Evolutionary conservation across 2,113 vertebrate genomes (phyloP).

Genomic region (Origma solitaria): DNA sequence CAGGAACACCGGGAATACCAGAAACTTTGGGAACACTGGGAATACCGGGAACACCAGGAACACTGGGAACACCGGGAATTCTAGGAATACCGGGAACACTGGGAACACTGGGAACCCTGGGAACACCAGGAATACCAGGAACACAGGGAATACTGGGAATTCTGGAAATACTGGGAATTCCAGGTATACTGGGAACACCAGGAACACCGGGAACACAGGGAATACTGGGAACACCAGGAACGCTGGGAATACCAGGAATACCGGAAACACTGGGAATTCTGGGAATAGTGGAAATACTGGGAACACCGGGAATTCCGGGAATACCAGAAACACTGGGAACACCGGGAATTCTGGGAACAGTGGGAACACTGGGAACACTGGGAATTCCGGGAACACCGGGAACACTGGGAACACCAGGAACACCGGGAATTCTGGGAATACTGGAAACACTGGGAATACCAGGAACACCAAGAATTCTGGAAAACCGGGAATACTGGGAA

Average conservation of each 20-base stretch:
- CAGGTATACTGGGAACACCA: no score
- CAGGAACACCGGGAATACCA: rapidly evolving
- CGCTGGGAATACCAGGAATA: neutral
- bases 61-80: neutral
- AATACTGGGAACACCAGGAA: no score
- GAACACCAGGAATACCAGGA: neutral
- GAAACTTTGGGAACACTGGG: rapidly evolving
- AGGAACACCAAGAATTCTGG: no score
- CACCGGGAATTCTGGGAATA: no score
- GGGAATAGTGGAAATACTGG: no score
- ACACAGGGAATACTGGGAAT: neutral
- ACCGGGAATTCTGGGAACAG: no score
- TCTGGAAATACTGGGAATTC: no score
- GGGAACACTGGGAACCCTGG: neutral
- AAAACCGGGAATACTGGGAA: no score
- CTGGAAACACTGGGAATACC: neutral
- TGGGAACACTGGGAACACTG: neutral
- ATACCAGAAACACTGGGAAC: neutral
- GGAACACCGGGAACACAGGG: no score
- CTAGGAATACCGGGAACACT: neutral
- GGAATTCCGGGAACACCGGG: neutral
- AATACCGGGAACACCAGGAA: rapidly evolving
- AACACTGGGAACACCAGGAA: no score
- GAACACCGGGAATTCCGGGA: neutral
- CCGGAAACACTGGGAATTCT: rapidly evolving